These are phyloP conservation scores for Phacellophora camtschatica DNA, from an alignment of 30 jellyfish, hydroid and myxozoan genomes.

Conservation along the genomic window DNA sequence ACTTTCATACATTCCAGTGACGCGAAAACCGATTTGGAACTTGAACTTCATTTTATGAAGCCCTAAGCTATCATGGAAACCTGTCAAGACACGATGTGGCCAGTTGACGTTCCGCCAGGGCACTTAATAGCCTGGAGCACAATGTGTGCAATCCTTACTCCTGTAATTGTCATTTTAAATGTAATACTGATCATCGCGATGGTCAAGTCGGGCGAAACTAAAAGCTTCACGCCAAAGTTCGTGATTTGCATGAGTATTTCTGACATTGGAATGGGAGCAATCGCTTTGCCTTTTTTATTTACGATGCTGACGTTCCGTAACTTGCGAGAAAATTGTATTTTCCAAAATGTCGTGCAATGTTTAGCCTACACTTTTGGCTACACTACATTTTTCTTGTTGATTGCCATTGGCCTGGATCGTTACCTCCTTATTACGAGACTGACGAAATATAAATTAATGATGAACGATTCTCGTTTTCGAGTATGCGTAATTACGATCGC, in stretches of 20 bases:
- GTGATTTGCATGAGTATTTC: slow-evolving; percentile 53
- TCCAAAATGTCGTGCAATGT: slow-evolving; percentile 32
- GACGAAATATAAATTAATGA: slow-evolving; percentile 8
- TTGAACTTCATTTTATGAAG: too few relatives aligned
- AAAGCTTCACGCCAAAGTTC: slow-evolving; percentile 32
- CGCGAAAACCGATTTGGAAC: too few relatives aligned
- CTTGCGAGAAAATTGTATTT: slow-evolving; percentile 22
- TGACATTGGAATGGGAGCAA: slow-evolving; percentile 51
- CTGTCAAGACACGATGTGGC: slow-evolving; percentile 60
- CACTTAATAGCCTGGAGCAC: slow-evolving; percentile 39
- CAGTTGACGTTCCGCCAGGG: slow-evolving; percentile 33
- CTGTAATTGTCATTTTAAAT: slow-evolving; percentile 21
- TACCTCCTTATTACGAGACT: slow-evolving; percentile 43
- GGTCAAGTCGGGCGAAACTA: slow-evolving; percentile 42
- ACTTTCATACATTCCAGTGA: too few relatives aligned
- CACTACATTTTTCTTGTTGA: slow-evolving; percentile 49
- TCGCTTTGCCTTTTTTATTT: slow-evolving; percentile 32
- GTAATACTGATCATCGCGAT: slow-evolving; percentile 6
- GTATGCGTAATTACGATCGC: neutral
- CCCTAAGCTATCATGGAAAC: too few relatives aligned
- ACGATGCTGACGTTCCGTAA: slow-evolving; percentile 24
- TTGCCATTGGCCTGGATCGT: slow-evolving; percentile 55
- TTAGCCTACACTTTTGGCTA: slow-evolving; percentile 42
- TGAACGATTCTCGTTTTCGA: slow-evolving; percentile 42
- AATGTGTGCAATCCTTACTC: slow-evolving; percentile 23